Evolutionary conservation across 2,797 vertebrate genomes (phyloP).

Genomic region (Phylloscopus collybita): DNA sequence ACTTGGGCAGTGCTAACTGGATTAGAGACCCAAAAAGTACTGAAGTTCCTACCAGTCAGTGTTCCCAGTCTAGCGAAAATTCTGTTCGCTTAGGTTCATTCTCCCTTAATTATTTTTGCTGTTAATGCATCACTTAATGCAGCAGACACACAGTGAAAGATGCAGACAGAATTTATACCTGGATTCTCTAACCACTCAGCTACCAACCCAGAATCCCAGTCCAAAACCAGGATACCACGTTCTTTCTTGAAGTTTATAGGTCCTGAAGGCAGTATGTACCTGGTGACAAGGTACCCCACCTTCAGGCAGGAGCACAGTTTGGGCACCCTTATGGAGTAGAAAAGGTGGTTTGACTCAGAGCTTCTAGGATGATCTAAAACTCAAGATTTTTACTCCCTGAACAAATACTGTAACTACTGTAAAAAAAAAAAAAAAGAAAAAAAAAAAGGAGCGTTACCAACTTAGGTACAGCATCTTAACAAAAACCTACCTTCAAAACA

Average conservation of each 20-base stretch:
- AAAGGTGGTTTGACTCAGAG: not conserved
- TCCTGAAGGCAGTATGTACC: not conserved
- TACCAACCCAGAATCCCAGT: not conserved
- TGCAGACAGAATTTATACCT: not conserved
- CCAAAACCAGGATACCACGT: not conserved
- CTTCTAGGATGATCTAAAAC: not conserved
- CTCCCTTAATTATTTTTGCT: not conserved
- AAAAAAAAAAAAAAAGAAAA: not conserved
- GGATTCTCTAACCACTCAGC: not conserved
- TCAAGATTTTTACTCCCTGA: not conserved
- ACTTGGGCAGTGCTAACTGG: not conserved
- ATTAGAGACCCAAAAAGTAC: not conserved
- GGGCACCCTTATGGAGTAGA: not conserved
- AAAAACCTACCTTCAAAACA: not conserved
- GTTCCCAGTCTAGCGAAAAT: not conserved
- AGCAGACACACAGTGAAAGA: not conserved
- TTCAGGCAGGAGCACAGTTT: not conserved
- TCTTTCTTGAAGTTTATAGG: not conserved
- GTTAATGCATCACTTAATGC: not conserved
- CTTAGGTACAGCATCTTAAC: not conserved
- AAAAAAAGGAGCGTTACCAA: not conserved
- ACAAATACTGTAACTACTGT: rapidly evolving
- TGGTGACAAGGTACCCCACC: not conserved
- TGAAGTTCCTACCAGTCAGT: not conserved
- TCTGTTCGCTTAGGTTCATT: not conserved